Evolutionary conservation across 1,140 invertebrate species (phyloP).

Genomic region (Probaryconus sp.): DNA sequence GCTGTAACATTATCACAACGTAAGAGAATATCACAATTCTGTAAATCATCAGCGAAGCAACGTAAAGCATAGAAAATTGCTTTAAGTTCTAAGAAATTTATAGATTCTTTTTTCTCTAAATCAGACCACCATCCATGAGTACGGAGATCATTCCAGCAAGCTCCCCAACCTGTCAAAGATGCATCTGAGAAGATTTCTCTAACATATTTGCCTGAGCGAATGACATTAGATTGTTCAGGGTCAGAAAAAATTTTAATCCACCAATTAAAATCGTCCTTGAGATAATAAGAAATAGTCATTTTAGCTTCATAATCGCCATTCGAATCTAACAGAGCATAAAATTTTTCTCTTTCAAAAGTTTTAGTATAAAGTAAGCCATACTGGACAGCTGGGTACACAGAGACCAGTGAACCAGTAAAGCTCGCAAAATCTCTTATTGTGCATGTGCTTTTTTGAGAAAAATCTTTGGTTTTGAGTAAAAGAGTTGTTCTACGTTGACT

Average conservation of each 20-base stretch:
- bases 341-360: constrained; percentile 12
- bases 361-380: constrained; percentile 14
- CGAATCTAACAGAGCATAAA: not conserved
- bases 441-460: constrained; percentile 3
- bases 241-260: constrained; percentile 13
- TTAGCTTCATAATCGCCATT: not conserved
- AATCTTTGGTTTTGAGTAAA: not conserved
- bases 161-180: too few species aligned
- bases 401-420: constrained; percentile 10
- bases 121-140: too few species aligned
- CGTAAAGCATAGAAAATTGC: too few species aligned
- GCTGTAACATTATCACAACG: too few species aligned
- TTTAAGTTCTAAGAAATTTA: too few species aligned
- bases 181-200: too few species aligned
- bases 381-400: constrained; percentile 9
- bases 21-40: too few species aligned
- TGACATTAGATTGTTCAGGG: too few species aligned
- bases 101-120: too few species aligned
- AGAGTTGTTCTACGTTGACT: not conserved
- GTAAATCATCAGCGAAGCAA: too few species aligned
- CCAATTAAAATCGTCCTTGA: constrained; percentile 8
- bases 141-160: too few species aligned
- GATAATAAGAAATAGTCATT: not conserved
- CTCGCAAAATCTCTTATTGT: constrained; percentile 4
- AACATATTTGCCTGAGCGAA: too few species aligned